Conservation (phyloP, 2,797 vertebrate genomes). For the Syngnathus acus region DNA sequence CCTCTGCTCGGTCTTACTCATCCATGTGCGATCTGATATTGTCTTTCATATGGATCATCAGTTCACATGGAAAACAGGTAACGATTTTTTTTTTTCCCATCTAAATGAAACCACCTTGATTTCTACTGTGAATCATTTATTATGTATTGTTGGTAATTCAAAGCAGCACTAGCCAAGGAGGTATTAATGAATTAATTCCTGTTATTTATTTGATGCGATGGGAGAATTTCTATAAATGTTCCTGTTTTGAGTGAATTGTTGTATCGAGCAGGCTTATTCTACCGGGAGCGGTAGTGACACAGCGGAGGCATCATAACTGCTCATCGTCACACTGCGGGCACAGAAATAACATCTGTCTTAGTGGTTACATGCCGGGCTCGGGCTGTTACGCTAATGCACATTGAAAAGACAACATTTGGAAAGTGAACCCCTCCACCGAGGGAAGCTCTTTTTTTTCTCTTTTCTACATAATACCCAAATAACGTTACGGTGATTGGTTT, state of each 20-base stretch:
- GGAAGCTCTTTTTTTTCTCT: not conserved
- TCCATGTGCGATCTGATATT: slow-evolving; percentile 71
- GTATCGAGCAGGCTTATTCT: not conserved
- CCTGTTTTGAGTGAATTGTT: not conserved
- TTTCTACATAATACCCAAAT: not conserved
- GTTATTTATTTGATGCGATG: not conserved
- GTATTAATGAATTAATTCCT: not conserved
- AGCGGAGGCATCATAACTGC: not conserved
- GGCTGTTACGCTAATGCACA: not conserved
- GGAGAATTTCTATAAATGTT: not conserved
- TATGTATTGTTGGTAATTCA: no score
- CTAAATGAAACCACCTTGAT: not conserved
- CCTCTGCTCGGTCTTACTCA: slow-evolving; percentile 70
- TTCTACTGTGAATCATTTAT: no score
- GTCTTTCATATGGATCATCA: slow-evolving; percentile 75
- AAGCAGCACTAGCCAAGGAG: no score
- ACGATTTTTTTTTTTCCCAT: slow-evolving; percentile 4
- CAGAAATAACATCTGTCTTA: not conserved
- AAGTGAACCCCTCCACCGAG: not conserved
- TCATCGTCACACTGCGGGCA: not conserved
- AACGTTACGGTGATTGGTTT: not conserved
- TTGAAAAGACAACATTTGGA: not conserved
- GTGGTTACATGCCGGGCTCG: not conserved
- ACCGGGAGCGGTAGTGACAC: not conserved
- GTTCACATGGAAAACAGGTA: slow-evolving; percentile 95